phyloP scores from a whole-genome alignment of 2,113 vertebrate species.

The Pleuronectes platessa region DNA sequence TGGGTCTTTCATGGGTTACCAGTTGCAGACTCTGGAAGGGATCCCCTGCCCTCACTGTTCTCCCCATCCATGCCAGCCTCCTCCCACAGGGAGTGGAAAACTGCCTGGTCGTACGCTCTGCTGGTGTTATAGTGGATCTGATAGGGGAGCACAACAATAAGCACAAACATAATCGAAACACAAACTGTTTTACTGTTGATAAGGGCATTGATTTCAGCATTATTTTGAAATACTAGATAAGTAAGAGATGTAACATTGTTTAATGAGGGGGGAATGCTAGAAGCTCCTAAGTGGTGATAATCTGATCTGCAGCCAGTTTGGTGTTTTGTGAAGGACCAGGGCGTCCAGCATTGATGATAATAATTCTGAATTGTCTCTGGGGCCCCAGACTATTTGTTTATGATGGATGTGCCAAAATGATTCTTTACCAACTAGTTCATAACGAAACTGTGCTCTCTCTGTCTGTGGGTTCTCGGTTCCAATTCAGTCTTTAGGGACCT shows the following conservation, averaged over 20 bases:
- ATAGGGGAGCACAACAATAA: constrained; percentile 8
- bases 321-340: neutral
- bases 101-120: constrained; percentile 63
- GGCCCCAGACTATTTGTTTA: neutral
- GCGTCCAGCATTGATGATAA: no score
- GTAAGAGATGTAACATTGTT: neutral
- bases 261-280: neutral
- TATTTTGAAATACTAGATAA: neutral
- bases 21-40: constrained; percentile 40
- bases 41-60: constrained; percentile 44
- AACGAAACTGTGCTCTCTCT: neutral
- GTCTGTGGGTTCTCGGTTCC: neutral
- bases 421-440: no score
- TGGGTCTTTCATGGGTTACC: constrained; percentile 47
- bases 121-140: constrained; percentile 28
- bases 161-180: neutral
- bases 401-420: neutral
- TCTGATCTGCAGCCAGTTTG: neutral
- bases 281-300: neutral
- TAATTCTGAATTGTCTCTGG: no score
- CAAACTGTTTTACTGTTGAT: neutral
- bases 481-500: neutral
- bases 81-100: constrained; percentile 42
- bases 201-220: neutral
- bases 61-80: constrained; percentile 45